These are phyloP conservation scores for Cyprinodon variegatus DNA, from an alignment of 2,113 vertebrate species.

Conservation along the genomic window DNA sequence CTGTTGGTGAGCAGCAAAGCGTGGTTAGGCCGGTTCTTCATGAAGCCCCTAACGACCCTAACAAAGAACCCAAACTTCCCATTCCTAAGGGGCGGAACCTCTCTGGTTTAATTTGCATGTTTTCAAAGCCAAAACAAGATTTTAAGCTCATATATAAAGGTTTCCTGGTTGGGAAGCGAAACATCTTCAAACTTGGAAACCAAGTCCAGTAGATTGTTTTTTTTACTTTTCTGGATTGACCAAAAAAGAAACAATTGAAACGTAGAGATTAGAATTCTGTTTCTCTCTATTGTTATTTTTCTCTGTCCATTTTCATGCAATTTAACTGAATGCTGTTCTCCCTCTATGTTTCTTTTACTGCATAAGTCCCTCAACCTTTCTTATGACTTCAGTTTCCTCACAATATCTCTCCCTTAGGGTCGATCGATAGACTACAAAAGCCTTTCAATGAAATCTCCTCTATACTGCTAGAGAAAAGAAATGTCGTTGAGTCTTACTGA, in stretches of 20 bases:
- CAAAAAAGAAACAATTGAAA: slow-evolving; percentile 24
- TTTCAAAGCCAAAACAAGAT: no score
- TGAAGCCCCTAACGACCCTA: no score
- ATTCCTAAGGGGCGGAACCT: no score
- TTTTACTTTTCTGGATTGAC: slow-evolving; percentile 14
- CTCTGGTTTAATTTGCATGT: no score
- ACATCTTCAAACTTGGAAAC: no score
- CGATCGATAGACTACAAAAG: slow-evolving; percentile 76
- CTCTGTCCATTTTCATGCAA: slow-evolving; percentile 40
- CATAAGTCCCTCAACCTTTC: slow-evolving; percentile 35
- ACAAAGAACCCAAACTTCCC: no score
- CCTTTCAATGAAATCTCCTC: slow-evolving; percentile 74
- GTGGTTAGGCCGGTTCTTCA: no score
- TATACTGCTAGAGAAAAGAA: slow-evolving; percentile 68
- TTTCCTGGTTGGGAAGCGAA: no score
- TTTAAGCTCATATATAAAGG: no score
- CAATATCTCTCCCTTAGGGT: slow-evolving; percentile 67
- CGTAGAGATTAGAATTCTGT: slow-evolving; percentile 10
- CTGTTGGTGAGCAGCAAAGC: no score
- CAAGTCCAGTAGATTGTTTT: no score
- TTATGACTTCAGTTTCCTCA: slow-evolving; percentile 52
- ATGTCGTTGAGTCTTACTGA: slow-evolving; percentile 68
- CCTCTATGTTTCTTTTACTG: slow-evolving; percentile 47
- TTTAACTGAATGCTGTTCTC: slow-evolving; percentile 43
- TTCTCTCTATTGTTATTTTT: slow-evolving; percentile 47